Conservation (phyloP, 1,140 invertebrate genomes). For the Mizuhopecten yessoensis region DNA sequence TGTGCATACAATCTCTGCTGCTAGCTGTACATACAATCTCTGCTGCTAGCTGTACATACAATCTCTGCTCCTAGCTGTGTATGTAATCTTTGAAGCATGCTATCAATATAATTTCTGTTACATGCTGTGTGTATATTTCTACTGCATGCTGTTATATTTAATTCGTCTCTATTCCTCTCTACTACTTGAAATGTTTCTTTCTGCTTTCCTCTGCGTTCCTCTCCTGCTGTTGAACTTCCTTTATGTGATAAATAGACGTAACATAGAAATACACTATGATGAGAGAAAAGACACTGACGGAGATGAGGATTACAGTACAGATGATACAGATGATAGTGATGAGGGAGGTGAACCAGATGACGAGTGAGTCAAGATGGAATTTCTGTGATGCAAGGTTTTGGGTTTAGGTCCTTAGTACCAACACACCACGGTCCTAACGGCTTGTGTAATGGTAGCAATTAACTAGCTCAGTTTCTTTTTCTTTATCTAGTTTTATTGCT, state of each 20-base stretch:
- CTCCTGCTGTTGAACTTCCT: not conserved
- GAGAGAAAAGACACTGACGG: not conserved
- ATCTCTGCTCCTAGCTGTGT: too few relatives aligned
- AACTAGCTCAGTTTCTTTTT: too few relatives aligned
- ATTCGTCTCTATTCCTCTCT: not conserved
- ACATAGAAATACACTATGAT: constrained; percentile 7
- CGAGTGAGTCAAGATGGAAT: not conserved
- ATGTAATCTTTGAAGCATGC: too few relatives aligned
- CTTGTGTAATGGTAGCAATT: too few relatives aligned
- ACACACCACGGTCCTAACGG: too few relatives aligned
- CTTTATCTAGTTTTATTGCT: too few relatives aligned
- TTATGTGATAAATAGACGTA: not conserved
- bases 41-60: too few relatives aligned
- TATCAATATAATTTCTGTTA: not conserved
- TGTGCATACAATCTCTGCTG: too few relatives aligned
- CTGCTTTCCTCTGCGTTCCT: not conserved
- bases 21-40: too few relatives aligned
- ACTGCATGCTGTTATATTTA: too few relatives aligned
- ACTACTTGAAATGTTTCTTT: not conserved
- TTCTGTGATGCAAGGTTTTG: not conserved
- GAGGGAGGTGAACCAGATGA: not conserved
- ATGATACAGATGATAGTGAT: not conserved
- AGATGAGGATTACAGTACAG: not conserved
- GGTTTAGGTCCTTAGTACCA: too few relatives aligned
- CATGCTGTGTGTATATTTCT: not conserved